phyloP scores from a whole-genome alignment of 2,113 vertebrate species.

The Zosterops borbonicus region DNA sequence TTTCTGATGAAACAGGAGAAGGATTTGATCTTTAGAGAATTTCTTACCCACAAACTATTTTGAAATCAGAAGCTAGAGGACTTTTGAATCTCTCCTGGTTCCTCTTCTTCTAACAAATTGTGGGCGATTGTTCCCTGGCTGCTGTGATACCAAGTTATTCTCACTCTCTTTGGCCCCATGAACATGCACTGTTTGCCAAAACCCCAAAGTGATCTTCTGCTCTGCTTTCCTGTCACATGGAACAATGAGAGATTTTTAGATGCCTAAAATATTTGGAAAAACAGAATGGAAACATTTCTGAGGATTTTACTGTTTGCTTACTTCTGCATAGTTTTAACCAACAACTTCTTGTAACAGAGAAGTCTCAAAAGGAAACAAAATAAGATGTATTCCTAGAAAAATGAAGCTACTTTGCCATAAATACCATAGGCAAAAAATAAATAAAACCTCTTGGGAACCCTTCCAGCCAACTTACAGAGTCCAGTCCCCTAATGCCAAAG shows the following conservation, averaged over 20 bases:
- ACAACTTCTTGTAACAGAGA: neutral
- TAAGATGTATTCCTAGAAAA: neutral
- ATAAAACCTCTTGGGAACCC: neutral
- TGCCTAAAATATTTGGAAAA: neutral
- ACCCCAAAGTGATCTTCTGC: neutral
- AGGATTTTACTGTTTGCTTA: neutral
- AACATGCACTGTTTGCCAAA: neutral
- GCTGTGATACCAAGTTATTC: neutral
- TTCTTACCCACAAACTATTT: neutral
- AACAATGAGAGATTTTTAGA: neutral
- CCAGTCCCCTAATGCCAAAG: neutral
- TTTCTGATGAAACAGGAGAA: neutral
- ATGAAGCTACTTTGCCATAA: neutral
- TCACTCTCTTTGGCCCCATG: neutral
- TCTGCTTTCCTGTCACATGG: neutral
- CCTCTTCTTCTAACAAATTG: neutral
- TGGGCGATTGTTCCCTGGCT: neutral
- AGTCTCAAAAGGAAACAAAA: neutral
- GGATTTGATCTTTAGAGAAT: neutral
- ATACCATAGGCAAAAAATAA: conserved; percentile 7
- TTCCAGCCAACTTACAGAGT: neutral
- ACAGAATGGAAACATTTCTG: neutral
- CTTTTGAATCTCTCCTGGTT: neutral
- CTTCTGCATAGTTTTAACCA: neutral
- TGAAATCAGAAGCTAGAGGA: neutral